These are phyloP conservation scores for Oophaga sylvatica DNA, from an alignment of 2,797 vertebrate genomes.

Conservation along the genomic window DNA sequence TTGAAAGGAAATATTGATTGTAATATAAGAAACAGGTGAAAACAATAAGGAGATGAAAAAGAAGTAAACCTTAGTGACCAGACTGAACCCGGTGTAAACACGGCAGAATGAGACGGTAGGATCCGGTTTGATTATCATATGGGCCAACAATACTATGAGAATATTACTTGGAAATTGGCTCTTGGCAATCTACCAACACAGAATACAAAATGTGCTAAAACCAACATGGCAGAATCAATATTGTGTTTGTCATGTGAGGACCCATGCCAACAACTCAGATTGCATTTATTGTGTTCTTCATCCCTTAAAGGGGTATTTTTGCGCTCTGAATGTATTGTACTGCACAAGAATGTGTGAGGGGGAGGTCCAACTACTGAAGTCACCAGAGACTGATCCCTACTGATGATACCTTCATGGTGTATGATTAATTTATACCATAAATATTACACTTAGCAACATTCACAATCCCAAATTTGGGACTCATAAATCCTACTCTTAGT, in stretches of 20 bases:
- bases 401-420: too few species aligned
- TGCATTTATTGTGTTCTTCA: background rate
- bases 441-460: too few species aligned
- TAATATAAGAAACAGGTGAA: too few species aligned
- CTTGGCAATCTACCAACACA: background rate
- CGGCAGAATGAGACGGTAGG: background rate
- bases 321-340: too few species aligned
- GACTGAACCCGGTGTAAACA: background rate
- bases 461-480: too few species aligned
- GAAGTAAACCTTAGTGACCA: background rate
- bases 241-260: background rate
- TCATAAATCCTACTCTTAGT: too few species aligned
- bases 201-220: background rate
- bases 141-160: background rate
- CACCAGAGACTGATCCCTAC: too few species aligned
- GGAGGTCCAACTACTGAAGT: too few species aligned
- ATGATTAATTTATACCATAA: too few species aligned
- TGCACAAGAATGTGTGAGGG: too few species aligned
- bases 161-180: slow-evolving; percentile 3
- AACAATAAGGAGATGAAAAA: too few species aligned
- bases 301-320: background rate
- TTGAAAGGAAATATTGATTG: too few species aligned
- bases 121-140: slow-evolving; percentile 1
- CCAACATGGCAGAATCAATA: background rate
- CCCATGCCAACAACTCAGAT: background rate